Base-by-base conservation (phyloP, 1,140 invertebrate genomes). In the Tribolium castaneum region DNA sequence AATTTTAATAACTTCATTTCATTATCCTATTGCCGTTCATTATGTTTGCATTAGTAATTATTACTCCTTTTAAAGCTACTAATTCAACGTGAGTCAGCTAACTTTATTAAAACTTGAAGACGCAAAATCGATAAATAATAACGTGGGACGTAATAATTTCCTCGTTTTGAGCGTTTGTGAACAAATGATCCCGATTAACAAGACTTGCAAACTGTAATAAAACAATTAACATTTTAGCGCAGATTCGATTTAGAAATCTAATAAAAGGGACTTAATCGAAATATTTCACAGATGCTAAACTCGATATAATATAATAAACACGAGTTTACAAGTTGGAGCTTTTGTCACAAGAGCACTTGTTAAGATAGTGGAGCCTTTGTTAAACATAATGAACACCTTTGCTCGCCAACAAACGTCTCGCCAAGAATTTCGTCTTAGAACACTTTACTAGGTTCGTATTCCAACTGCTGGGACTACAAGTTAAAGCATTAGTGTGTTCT, bases 1-100 rank as follows among this genome's bases (percentile, higher is more conserved):
- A 59, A 59, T 59, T 59, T 25, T 59, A n/a, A 19, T 25, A 59
- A 59, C 54, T 59, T 59, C 16, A 59, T 59, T 25, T 59, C 25
- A 59, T 59, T 59, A 59, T 30, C 19, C 19, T 4, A 59, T 59
- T 59, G 13, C 54, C 22, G 25, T 59, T 59, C 54, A 25, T 59
- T 59, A 59, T n/a, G 54, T 59, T 59, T 59, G 54, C 22, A 59
- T 22, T 25, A 25, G 7, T 45, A 45, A 45, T 45, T 45, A 59
- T 59, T 16, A 56, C 7, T 14, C 12, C 52, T 56, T 56, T 56
- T 56, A 56, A 56, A 56, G 14, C 16, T 56, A 19, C 1, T 56
- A 56, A 12, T 56, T 14, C 52, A 56, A 12, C 52, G 12, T 56
- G 52, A 16, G 14, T 59, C 5, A 19, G 16, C 14, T 59, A 22